A percentile compares a stretch with the other conserved stretches of the same genome.
Conservation (phyloP, 30 jellyfish, hydroid and myxozoan genomes). For the Chironex yamaguchii region DNA sequence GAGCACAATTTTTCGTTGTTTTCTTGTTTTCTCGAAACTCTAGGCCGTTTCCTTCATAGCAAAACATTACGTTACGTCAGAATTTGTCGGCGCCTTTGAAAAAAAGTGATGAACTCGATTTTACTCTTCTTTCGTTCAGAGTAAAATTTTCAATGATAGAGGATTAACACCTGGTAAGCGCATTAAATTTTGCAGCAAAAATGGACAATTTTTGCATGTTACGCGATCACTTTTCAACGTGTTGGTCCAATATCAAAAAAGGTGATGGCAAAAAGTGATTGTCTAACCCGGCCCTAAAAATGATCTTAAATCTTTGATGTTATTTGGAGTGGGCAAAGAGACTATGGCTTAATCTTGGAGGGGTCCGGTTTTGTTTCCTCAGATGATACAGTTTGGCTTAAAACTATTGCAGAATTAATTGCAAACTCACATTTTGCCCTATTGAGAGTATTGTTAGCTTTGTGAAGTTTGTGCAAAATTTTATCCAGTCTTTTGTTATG, state of each 20-base stretch:
- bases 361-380: conserved; percentile 37
- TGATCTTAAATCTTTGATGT: conserved; percentile 13
- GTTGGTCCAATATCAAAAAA: no score
- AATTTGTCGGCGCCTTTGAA: no score
- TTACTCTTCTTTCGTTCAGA: no score
- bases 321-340: conserved; percentile 45
- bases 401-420: conserved; percentile 18
- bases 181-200: conserved; percentile 19
- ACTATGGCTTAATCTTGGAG: conserved; percentile 9
- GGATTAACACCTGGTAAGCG: conserved; percentile 58
- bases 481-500: conserved; percentile 42
- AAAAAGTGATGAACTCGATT: no score
- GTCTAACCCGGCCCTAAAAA: conserved; percentile 68
- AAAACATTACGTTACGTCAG: no score
- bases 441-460: conserved; percentile 42
- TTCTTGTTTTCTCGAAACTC: no score
- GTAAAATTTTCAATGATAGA: conserved; percentile 25
- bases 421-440: conserved; percentile 43
- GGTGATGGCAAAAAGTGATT: no score
- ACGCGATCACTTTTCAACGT: no score
- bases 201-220: conserved; percentile 53
- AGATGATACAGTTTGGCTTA: conserved; percentile 25
- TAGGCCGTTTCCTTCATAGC: no score
- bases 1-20: no score
- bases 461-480: conserved; percentile 23